Conservation (phyloP, 2,113 vertebrate genomes). For the Neopipo cinnamomea region DNA sequence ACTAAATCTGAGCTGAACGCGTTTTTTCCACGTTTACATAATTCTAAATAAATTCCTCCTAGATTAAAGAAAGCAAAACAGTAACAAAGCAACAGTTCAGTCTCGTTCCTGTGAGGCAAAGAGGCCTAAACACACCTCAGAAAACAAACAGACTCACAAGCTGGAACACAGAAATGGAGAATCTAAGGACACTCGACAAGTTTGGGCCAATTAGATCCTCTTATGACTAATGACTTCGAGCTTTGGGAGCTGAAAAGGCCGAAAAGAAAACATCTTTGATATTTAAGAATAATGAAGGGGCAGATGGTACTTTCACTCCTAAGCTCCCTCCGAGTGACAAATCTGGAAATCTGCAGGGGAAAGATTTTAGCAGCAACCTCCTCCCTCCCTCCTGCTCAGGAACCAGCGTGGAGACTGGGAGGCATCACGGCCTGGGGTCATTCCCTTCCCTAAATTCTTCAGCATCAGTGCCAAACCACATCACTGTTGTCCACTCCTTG, state of each 20-base stretch:
- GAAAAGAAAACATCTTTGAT: neutral
- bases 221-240: neutral
- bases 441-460: neutral
- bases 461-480: neutral
- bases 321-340: neutral
- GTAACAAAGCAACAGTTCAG: neutral
- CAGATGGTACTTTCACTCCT: neutral
- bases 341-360: neutral
- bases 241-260: neutral
- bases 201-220: neutral
- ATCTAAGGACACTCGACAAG: neutral
- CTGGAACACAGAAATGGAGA: neutral
- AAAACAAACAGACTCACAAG: neutral
- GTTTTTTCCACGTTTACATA: neutral
- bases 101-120: neutral
- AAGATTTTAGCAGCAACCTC: conserved; percentile 1
- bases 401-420: neutral
- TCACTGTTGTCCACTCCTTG: neutral
- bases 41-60: neutral
- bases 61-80: neutral
- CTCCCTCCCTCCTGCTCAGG: neutral
- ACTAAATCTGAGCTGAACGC: neutral
- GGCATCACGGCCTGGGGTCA: neutral
- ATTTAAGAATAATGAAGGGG: neutral
- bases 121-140: neutral